Conservation (phyloP, 2,797 vertebrate genomes). For the Pempheris klunzingeri region DNA sequence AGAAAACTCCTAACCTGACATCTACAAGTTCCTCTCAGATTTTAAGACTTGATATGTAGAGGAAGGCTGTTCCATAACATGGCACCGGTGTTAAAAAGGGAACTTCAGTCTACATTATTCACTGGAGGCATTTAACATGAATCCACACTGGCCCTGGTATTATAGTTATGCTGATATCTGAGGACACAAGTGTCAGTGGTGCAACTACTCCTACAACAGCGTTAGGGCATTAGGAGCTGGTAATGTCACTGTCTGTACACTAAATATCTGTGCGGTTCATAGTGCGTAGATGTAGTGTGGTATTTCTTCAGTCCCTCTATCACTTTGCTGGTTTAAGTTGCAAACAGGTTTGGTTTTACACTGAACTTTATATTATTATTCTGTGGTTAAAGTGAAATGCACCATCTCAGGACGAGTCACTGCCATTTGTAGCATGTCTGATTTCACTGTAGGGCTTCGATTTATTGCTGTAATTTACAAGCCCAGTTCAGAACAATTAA, state of each 20-base stretch:
- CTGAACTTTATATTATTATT: constrained; percentile 17
- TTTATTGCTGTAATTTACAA: constrained; percentile 67
- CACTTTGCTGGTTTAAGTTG: not conserved
- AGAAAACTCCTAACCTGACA: not conserved
- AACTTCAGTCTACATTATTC: no score
- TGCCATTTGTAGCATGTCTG: constrained; percentile 40
- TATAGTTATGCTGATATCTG: no score
- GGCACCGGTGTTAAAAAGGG: not conserved
- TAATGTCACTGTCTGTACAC: not conserved
- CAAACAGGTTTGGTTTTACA: constrained; percentile 13
- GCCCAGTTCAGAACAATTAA: constrained; percentile 65
- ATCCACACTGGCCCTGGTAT: no score
- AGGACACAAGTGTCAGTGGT: no score
- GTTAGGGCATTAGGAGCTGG: not conserved
- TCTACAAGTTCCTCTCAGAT: not conserved
- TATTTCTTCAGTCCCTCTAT: not conserved
- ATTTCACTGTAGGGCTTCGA: constrained; percentile 50
- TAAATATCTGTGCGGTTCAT: not conserved
- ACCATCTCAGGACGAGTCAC: constrained; percentile 30
- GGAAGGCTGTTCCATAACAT: not conserved
- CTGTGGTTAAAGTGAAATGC: constrained; percentile 38
- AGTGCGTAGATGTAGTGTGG: not conserved
- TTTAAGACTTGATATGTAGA: not conserved
- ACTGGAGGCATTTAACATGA: no score
- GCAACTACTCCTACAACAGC: not conserved